phyloP scores from a whole-genome alignment of 2,797 vertebrate genomes.

The Argentina silus region DNA sequence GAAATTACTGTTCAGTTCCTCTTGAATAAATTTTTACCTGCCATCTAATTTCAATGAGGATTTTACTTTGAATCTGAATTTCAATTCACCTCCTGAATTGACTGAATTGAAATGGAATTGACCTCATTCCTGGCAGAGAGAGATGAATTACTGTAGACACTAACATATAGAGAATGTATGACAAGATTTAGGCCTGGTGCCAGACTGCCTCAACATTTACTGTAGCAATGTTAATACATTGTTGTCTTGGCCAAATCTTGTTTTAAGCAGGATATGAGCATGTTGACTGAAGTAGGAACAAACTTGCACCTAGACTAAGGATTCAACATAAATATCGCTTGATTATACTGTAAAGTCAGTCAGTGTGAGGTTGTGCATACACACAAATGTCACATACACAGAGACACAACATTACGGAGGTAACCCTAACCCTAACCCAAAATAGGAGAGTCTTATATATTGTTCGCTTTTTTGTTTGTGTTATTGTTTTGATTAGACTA shows the following conservation, averaged over 20 bases:
- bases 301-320: neutral
- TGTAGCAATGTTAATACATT: neutral
- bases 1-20: neutral
- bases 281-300: neutral
- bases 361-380: neutral
- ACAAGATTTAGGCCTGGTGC: neutral
- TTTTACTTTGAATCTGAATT: neutral
- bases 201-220: neutral
- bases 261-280: too few relatives aligned
- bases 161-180: neutral
- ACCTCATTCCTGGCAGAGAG: neutral
- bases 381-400: neutral
- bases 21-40: neutral
- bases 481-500: neutral
- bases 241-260: neutral
- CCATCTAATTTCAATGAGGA: neutral
- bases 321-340: constrained; percentile 3
- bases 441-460: too few relatives aligned
- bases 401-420: neutral
- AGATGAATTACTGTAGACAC: neutral
- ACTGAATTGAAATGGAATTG: neutral
- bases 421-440: too few relatives aligned
- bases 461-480: neutral
- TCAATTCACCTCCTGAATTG: too few relatives aligned
- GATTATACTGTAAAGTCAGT: neutral